Evolutionary conservation across 2,797 vertebrate genomes (phyloP).

Genomic region (Aotus griseimembra): DNA sequence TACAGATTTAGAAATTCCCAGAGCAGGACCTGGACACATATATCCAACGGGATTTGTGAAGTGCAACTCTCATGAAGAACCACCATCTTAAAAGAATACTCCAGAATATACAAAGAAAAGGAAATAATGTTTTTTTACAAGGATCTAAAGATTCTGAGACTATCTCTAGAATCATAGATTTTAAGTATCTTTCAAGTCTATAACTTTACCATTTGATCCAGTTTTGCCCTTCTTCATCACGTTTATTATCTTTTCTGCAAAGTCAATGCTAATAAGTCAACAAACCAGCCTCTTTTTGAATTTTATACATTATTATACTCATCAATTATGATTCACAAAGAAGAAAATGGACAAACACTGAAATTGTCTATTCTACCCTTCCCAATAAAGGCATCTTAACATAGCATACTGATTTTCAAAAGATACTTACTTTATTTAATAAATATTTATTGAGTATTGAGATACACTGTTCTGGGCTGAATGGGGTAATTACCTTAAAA

Average conservation of each 20-base stretch:
- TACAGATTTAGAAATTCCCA: background rate
- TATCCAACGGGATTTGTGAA: background rate
- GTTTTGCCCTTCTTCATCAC: background rate
- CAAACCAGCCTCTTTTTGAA: background rate
- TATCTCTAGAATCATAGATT: background rate
- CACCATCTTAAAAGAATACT: conserved; percentile 22
- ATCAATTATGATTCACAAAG: background rate
- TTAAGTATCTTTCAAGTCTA: background rate
- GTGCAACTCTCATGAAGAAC: background rate
- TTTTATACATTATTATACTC: background rate
- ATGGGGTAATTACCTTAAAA: background rate
- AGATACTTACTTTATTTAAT: conserved; percentile 10
- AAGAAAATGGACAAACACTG: background rate
- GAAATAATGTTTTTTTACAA: background rate
- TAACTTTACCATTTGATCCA: background rate
- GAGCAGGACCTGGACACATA: background rate
- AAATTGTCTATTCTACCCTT: conserved; percentile 23
- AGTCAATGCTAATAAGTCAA: background rate
- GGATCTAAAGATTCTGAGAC: background rate
- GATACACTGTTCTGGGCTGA: background rate
- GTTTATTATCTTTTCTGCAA: background rate
- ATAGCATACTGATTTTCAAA: conserved; percentile 7
- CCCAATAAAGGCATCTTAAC: conserved; percentile 45
- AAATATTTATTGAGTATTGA: background rate
- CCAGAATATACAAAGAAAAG: background rate